Base-by-base conservation (phyloP, 2,888 invertebrate genomes). In the Netelia fuscicornis region DNA sequence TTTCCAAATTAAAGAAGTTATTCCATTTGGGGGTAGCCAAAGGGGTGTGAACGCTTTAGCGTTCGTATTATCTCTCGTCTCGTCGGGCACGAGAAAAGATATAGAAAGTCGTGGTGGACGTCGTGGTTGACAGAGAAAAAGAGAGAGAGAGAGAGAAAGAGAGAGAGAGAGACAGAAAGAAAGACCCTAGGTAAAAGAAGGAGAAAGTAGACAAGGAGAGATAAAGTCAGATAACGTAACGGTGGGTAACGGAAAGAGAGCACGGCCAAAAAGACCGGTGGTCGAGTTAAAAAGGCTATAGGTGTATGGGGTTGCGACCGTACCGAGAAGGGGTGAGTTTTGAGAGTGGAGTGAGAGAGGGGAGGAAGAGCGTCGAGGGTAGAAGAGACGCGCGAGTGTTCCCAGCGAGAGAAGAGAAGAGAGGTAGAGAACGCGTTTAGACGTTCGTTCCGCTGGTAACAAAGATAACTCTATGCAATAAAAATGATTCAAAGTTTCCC, bases 401-500 rank as follows among this genome's bases (percentile, higher is more conserved):
- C 30, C 30, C 72, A 65, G 84, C 86, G 87, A 68, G 71, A 70
- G 60, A 89, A 86, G 89, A 89, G 88, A 84, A 83, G 86, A 84
- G 87, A 88, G 89, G 87, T 89, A 89, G 88, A 91, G 92, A 90
- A 90, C 92, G 90, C 92, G 93, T 92, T 93, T 92, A 93, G 93
- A 93, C 92, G 92, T 92, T 92, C 93, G 91, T 92, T 91, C 91
- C 92, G 92, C 91, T 91, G 92, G 91, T 93, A 93, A 93, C 93
- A 93, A 93, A 94, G 93, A 94, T 94, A 94, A 94, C 93, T 94
- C 93, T 93, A 93, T 93, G 93, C 93, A 94, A 94, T 94, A 94
- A 94, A 93, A 94, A 94, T 94, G 93, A 93, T 93, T 94, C 93
- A 94, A 94, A 94, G 93, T 94, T 93, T 94, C 93, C 93, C 93